Conservation (phyloP, 2,797 vertebrate genomes). For the Melopsittacus undulatus region DNA sequence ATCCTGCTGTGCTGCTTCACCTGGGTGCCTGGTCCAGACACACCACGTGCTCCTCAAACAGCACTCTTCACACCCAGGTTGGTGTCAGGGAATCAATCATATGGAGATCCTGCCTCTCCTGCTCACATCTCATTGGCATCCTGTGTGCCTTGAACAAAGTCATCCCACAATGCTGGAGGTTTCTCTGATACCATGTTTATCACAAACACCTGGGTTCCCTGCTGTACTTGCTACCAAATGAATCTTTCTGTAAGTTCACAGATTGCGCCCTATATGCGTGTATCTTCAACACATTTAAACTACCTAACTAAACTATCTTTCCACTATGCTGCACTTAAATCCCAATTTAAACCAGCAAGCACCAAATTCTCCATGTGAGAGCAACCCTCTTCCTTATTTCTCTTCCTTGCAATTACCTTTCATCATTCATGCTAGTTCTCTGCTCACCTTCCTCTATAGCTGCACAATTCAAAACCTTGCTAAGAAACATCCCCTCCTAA, state of each 20-base stretch:
- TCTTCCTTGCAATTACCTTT: neutral
- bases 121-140: neutral
- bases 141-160: no score
- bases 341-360: neutral
- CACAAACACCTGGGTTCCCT: neutral
- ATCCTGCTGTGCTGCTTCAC: fast-evolving
- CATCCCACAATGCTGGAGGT: neutral
- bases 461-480: neutral
- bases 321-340: neutral
- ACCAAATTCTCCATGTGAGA: neutral
- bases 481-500: neutral
- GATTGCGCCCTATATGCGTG: neutral
- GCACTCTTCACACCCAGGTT: neutral
- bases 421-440: neutral
- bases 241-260: neutral
- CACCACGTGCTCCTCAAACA: neutral
- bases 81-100: neutral
- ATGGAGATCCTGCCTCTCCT: neutral
- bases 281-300: neutral
- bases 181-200: neutral
- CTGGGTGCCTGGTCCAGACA: neutral
- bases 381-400: neutral
- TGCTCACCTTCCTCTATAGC: neutral
- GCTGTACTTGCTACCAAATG: neutral
- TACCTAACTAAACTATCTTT: neutral